Percentiles rank a stretch among this genome's conserved stretches.
phyloP scores from a whole-genome alignment of 2,888 invertebrate genomes.

The Drosophila infuscata region DNA sequence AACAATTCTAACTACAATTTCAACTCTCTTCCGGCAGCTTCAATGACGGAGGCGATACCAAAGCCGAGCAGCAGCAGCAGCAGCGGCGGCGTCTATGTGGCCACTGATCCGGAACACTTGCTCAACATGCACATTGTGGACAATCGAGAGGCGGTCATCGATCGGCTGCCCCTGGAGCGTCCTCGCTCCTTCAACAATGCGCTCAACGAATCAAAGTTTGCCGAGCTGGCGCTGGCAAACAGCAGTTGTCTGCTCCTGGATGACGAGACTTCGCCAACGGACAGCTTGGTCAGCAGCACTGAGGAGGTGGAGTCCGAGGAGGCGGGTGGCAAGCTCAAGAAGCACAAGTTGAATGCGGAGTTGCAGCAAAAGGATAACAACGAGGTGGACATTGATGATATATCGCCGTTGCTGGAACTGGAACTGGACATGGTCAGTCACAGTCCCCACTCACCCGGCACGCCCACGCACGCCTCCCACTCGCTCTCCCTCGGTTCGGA shows the following conservation, averaged over 20 bases:
- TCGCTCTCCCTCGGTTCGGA: slow-evolving; percentile 92
- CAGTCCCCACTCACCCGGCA: slow-evolving; percentile 89
- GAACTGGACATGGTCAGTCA: slow-evolving; percentile 72
- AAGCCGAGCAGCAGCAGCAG: slow-evolving; percentile 23
- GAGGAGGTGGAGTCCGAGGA: slow-evolving; percentile 83
- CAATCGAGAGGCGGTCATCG: slow-evolving; percentile 43
- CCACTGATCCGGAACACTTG: slow-evolving; percentile 51
- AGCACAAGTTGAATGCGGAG: slow-evolving; percentile 84
- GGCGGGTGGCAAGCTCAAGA: slow-evolving; percentile 81
- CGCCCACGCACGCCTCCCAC: slow-evolving; percentile 92
- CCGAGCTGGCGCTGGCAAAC: slow-evolving; percentile 88
- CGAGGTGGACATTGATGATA: slow-evolving; percentile 85
- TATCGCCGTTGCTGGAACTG: slow-evolving; percentile 84
- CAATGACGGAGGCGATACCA: slow-evolving; percentile 61
- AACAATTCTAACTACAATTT: background rate
- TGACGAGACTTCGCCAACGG: slow-evolving; percentile 94
- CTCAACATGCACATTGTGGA: slow-evolving; percentile 70
- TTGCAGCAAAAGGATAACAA: slow-evolving; percentile 85
- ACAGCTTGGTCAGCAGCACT: slow-evolving; percentile 88
- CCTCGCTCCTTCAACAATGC: slow-evolving; percentile 80
- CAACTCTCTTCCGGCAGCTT: slow-evolving; percentile 40
- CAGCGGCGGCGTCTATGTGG: background rate
- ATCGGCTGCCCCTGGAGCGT: slow-evolving; percentile 60
- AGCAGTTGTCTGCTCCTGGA: slow-evolving; percentile 90
- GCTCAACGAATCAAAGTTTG: slow-evolving; percentile 87